Base-by-base conservation (phyloP, 1,140 invertebrate species). In the Polypedilum vanderplanki region DNA sequence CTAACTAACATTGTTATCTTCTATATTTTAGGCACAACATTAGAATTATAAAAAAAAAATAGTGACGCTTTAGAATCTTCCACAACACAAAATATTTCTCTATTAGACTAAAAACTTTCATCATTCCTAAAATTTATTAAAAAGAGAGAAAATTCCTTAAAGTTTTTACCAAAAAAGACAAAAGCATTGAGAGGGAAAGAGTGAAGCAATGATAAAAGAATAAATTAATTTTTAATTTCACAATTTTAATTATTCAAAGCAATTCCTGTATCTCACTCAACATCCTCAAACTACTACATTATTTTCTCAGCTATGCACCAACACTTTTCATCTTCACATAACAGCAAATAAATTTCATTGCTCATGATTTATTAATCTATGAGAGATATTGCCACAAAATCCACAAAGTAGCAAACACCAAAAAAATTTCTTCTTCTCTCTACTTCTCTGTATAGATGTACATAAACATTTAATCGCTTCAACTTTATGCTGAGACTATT, bases 281-380 rank as follows among this genome's bases (percentile, higher is more conserved):
- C 46, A 46, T 57, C 46, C 46, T 57, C 46, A 57, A n/a, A 33
- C 24, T 33, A 33, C 24, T 33, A 33, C 24, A 33, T 57, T 57
- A 57, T 57, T 57, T 57, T 57, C 46, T 57, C 46, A 57, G 46
- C 17, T 22, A 70, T 70, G 65, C 65, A 70, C 65, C 65, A 70
- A 70, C 65, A 70, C 65, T 70, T 70, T 33, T 70, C 65, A 70
- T 70, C 65, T 20, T 70, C 65, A 70, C 65, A 70, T 70, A 18
- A 70, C 17, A 70, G 17, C 65, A 70, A 18, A 70, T 70, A 70
- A 70, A 70, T 70, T 70, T 22, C 20, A 18, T 20, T 70, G 65
- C 65, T 20, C 65, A 70, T 70, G 65, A 70, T 70, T 70, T 70
- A 70, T 70, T 70, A 70, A 70, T 70, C 46, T 57, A 70, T 22